Evolutionary conservation across 2,113 vertebrate genomes (phyloP), one percentile per base, ranked within the genome.

Genomic region (Andinoacara biseriatus): DNA sequence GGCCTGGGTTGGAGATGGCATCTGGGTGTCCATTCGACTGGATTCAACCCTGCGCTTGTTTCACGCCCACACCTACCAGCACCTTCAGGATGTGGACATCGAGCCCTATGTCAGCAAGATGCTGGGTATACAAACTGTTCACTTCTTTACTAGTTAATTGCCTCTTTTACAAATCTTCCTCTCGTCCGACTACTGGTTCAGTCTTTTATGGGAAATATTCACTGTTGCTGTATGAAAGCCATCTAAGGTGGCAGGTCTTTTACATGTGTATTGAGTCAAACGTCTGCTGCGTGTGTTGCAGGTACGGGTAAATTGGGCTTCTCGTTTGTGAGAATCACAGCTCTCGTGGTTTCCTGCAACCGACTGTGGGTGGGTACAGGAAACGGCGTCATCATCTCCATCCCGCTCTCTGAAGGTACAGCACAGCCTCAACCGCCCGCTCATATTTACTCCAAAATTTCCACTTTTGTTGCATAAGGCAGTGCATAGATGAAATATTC

Each of bases 81-180:
- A 99, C 81, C 96, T 99, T 61, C 98, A 99, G 86, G 98, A 99
- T 0, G 98, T 99, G 24, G 98, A 99, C 94, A 99, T 99, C 0
- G 98, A 99, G 87, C 98, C 98, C 58, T 99, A 99, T 0, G 98
- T 99, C 96, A 99, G 98, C 96, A 99, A 99, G 94, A 99, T 99
- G 98, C 93, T 99, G 31, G 98, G 98, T 99, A 91, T 92, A 90
- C 26, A 15, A 61, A 26, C 14, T 31, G 24, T 52, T 33, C 29
- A 17, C 52, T 54, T 18, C 6, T 26, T 38, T 54, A 72, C 17
- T 18, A 54, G 67, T 52, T 33, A 54, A 20, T 9, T 18, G 31
- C 17, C 26, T 33, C 46, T 72, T 72, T 52, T 9, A 0, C 46
- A 20, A 49, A 29, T 72, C 49, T 54, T 8, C 26, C 31, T 52